These are phyloP conservation scores for Torymus auratus DNA, from an alignment of 2,888 invertebrate genomes.

Conservation along the genomic window DNA sequence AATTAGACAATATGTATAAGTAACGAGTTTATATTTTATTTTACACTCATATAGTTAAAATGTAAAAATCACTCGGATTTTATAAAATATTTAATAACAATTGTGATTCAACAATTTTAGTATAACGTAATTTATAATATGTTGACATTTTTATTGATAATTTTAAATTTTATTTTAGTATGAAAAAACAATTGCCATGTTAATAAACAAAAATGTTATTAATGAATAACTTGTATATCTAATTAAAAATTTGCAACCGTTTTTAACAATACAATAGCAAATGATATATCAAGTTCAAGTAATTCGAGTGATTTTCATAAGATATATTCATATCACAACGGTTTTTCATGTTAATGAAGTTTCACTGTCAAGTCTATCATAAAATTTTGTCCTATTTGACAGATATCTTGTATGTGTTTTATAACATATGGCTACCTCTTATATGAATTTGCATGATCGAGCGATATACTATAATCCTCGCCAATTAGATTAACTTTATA, in stretches of 20 bases:
- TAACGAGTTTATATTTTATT: conserved; percentile 23
- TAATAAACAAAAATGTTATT: too few species aligned
- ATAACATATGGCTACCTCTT: conserved; percentile 37
- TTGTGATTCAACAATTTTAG: conserved; percentile 26
- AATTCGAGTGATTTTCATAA: conserved; percentile 46
- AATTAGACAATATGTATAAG: conserved; percentile 11
- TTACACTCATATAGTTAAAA: conserved; percentile 29
- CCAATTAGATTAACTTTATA: conserved; percentile 19
- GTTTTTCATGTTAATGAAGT: conserved; percentile 41
- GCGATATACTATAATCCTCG: conserved; percentile 17
- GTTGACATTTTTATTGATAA: too few species aligned
- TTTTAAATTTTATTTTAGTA: too few species aligned
- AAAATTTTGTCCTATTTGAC: conserved; percentile 34
- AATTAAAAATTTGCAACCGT: too few species aligned
- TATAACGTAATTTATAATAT: too few species aligned
- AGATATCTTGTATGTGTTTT: conserved; percentile 52
- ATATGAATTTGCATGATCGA: conserved; percentile 19
- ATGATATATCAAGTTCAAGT: conserved; percentile 17
- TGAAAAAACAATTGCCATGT: too few species aligned
- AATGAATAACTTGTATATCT: too few species aligned
- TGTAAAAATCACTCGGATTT: conserved; percentile 46
- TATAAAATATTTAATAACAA: conserved; percentile 31
- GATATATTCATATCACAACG: conserved; percentile 49
- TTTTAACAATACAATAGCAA: conserved; percentile 1
- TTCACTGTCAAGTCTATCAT: conserved; percentile 31